Percentiles rank a stretch among this genome's conserved stretches.
Conservation (phyloP, 30 jellyfish, hydroid and myxozoan species). For the Rhopilema esculentum region DNA sequence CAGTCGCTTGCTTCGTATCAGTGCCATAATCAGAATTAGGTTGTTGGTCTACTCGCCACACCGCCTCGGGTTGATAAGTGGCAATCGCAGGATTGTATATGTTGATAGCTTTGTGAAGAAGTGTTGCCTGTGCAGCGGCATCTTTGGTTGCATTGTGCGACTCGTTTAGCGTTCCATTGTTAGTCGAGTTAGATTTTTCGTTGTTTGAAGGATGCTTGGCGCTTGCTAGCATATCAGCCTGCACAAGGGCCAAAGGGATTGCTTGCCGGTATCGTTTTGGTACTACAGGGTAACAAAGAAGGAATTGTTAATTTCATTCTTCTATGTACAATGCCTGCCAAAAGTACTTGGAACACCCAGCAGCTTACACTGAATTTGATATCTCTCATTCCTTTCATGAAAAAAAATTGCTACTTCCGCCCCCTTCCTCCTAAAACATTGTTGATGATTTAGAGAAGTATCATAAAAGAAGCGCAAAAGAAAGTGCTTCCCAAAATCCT, state of each 20-base stretch:
- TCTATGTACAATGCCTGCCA: neutral
- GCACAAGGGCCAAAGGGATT: slow-evolving; percentile 93
- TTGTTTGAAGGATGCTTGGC: slow-evolving; percentile 80
- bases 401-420: no score
- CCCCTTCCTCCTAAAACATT: no score
- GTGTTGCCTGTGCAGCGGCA: neutral
- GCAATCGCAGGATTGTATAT: slow-evolving; percentile 1
- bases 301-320: neutral
- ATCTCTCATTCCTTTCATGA: no score
- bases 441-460: no score
- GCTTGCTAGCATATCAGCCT: slow-evolving; percentile 84
- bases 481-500: no score
- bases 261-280: slow-evolving; percentile 84
- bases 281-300: neutral
- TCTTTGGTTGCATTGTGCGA: slow-evolving; percentile 36
- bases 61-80: slow-evolving; percentile 34
- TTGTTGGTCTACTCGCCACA: slow-evolving; percentile 38
- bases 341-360: no score
- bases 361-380: no score
- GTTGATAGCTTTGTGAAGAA: slow-evolving; percentile 10
- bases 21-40: neutral
- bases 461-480: no score
- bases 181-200: slow-evolving; percentile 52
- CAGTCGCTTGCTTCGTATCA: slow-evolving; percentile 4
- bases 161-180: slow-evolving; percentile 11